Conservation (phyloP, 2,888 invertebrate genomes). For the Clanis bilineata region DNA sequence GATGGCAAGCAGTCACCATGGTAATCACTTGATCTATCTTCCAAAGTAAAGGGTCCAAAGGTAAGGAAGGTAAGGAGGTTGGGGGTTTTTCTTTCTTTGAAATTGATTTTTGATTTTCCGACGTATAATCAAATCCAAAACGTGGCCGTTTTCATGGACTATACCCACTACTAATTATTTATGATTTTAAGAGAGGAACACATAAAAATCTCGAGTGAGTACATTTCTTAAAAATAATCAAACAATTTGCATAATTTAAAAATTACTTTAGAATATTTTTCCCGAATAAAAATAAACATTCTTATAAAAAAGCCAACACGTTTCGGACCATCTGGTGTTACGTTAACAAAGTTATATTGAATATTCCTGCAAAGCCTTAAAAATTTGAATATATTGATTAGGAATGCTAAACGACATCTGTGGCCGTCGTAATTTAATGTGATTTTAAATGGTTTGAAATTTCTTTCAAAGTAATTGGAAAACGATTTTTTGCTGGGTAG, state of each 20-base stretch:
- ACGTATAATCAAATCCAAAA: too few relatives aligned
- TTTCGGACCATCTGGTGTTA: not conserved
- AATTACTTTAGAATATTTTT: too few relatives aligned
- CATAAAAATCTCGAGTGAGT: too few relatives aligned
- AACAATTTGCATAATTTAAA: too few relatives aligned
- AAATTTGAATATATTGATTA: not conserved
- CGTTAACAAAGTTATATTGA: not conserved
- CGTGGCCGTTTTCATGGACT: too few relatives aligned
- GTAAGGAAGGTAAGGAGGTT: too few relatives aligned
- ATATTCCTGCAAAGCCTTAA: not conserved
- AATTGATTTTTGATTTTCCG: not conserved
- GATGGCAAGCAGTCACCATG: too few relatives aligned
- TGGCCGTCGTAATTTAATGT: not conserved
- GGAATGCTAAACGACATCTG: not conserved
- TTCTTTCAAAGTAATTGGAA: not conserved
- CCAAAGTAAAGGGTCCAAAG: too few relatives aligned
- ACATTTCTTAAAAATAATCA: too few relatives aligned
- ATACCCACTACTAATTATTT: too few relatives aligned
- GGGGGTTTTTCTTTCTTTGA: not conserved
- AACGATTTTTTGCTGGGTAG: not conserved
- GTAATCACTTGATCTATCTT: too few relatives aligned
- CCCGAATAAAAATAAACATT: not conserved
- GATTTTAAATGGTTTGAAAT: not conserved
- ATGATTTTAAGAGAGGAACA: too few relatives aligned
- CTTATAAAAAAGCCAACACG: not conserved